These are phyloP conservation scores for Petroica traversi DNA, from an alignment of 2,113 vertebrate genomes.

Conservation along the genomic window DNA sequence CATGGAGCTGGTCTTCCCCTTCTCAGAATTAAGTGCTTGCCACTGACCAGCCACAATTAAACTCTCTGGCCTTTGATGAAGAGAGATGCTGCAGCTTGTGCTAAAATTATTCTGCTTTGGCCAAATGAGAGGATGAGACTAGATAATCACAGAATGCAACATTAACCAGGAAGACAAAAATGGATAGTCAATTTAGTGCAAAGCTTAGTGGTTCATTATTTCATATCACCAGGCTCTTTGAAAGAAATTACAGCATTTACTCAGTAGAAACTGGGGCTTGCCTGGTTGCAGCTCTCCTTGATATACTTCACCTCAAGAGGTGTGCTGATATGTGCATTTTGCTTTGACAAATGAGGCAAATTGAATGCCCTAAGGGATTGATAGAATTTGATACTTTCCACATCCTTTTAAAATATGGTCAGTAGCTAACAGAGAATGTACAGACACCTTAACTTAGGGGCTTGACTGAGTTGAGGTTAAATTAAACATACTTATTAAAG, in stretches of 20 bases:
- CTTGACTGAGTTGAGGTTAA: neutral
- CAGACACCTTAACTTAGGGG: neutral
- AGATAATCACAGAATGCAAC: constrained; percentile 43
- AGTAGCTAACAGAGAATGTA: neutral
- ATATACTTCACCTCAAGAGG: neutral
- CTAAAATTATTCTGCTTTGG: neutral
- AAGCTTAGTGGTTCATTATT: constrained; percentile 49
- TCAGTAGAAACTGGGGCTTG: neutral
- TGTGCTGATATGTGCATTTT: neutral
- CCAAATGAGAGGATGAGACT: neutral
- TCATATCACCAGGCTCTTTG: constrained; percentile 22
- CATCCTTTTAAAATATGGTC: neutral
- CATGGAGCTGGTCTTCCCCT: neutral
- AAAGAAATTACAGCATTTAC: constrained; percentile 11
- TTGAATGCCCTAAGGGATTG: neutral
- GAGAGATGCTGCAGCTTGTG: neutral
- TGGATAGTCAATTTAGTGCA: constrained; percentile 16
- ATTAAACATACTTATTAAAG: neutral
- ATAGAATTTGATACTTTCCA: neutral
- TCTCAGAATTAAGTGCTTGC: neutral
- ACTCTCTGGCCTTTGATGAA: neutral
- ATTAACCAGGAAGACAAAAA: constrained; percentile 37
- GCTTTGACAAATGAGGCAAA: neutral
- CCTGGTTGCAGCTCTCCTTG: neutral
- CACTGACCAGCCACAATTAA: neutral